Base-by-base conservation (phyloP, 1,140 invertebrate species). In the Brachionus calyciflorus region DNA sequence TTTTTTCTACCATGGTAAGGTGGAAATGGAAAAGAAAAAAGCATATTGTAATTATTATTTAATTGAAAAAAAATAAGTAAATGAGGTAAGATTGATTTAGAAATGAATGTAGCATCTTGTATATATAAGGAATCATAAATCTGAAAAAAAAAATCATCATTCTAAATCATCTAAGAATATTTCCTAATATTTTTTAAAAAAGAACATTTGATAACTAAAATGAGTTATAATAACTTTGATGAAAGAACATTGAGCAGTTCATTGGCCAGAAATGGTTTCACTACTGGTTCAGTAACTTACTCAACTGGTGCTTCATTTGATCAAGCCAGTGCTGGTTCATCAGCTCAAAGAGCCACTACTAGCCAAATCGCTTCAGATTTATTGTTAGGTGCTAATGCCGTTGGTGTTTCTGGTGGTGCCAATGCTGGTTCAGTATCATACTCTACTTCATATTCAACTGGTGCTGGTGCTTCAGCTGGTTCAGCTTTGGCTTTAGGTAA, bases 31-130 rank as follows among this genome's bases (percentile, higher is more conserved):
- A 55, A 30, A 9, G 55, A 60, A 60, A 60, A 60, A 60, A 33
- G 37, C 30, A 60, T 33, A 60, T 60, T 60, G 7, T 60, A 60
- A 60, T 60, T 60, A 60, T 33, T 19, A 60, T 60, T 60, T 60
- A 33, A 60, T 33, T 60, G 33, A 60, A 60, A 37, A 40, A 60
- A 28, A 60, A 60, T 55, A 28, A 28, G 33, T 55, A 37, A 37
- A 60, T 33, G 37, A 5, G 33, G 33, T 5, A 37, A 37, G 9
- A 37, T 5, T 37, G 9, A 37, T 37, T 37, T 37, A 37, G 30
- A 60, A 33, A 33, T 17, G 28, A 60, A 19, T 28, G 30, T 9
- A 60, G 19, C 33, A n/a, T 14, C 2, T 60, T 60, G 33, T 17
- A 19, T 60, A 60, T 60, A 60, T 33, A 60, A 60, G 33, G 3